phyloP scores from a whole-genome alignment of 2,113 vertebrate genomes.

The Sinosuthora webbiana region DNA sequence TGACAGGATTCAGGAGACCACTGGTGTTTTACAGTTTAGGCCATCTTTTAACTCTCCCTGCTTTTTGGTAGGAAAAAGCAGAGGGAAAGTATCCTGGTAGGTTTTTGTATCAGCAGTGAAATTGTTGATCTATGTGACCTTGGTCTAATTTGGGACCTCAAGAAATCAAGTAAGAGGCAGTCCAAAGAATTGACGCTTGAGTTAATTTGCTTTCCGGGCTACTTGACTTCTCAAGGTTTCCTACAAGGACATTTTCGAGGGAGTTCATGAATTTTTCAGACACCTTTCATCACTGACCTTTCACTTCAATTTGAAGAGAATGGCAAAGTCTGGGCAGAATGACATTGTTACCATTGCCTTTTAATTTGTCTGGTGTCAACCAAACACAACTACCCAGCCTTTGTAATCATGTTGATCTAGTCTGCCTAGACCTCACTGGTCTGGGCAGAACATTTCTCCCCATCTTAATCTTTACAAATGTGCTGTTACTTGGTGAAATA shows the following conservation, averaged over 20 bases:
- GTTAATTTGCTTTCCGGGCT: not conserved
- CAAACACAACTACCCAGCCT: not conserved
- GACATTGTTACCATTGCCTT: not conserved
- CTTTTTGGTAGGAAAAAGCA: not conserved
- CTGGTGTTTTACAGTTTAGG: not conserved
- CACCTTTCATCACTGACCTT: slow-evolving; percentile 15
- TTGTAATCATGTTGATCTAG: not conserved
- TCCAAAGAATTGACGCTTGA: not conserved
- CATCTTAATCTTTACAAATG: not conserved
- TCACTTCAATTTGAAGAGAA: slow-evolving; percentile 12
- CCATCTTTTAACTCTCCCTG: not conserved
- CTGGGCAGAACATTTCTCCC: not conserved
- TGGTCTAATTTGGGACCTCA: not conserved
- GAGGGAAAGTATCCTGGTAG: not conserved
- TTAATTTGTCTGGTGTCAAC: not conserved
- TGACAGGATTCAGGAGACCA: not conserved
- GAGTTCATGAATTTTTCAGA: slow-evolving; percentile 32
- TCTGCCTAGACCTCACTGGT: not conserved
- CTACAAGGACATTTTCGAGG: not conserved
- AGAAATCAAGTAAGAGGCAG: not conserved
- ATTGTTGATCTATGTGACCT: not conserved
- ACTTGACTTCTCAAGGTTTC: not conserved
- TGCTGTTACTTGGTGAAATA: not conserved
- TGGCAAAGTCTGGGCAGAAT: not conserved
- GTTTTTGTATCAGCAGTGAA: not conserved